Evolutionary conservation across 1,140 invertebrate genomes (phyloP), one percentile per base, ranked within the genome.

Genomic region (Heterodera schachtii): DNA sequence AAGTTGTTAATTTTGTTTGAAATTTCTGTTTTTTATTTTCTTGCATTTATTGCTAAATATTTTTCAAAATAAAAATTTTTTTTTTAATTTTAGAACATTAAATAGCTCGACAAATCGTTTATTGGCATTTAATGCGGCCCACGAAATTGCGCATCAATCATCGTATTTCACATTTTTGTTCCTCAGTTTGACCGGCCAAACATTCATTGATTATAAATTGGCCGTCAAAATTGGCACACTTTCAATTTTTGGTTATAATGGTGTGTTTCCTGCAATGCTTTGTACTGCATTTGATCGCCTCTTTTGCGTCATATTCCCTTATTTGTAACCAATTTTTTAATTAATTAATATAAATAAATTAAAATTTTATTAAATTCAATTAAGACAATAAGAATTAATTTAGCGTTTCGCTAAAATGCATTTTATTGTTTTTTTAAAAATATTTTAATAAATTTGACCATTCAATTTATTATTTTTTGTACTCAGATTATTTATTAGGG

Each of bases 81-180:
- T 70, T 71, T 44, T 13, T 64, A 19, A 64, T 4, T 60, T 60
- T 60, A 79, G 78, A 73, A 79, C 60, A 4, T 52, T 80, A 52
- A 19, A 66, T 43, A 57, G 73, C 3, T 43, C 49, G 31, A 46
- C 52, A 31, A 81, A 79, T 70, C 79, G 79, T 81, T 74, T 81
- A 21, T 69, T 81, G 74, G 80, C 75, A 44, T 47, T 81, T 21
- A 57, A 57, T 52, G 49, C 73, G 8, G 52, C 73, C 3, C 57
- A 70, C 19, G 80, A 81, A 67, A 19, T 81, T n/a, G 52, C 67
- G 11, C 80, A 81, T 52, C 80, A 81, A 21, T 79, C 52, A n/a
- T 75, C 47, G 7, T 74, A 81, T 70, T 52, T 81, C 13, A 16
- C 75, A 1, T 73, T 74, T n/a, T 57, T 81, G 57, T 31, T 44